phyloP scores from a whole-genome alignment of 2,888 invertebrate species.

The Allolobophora icterica region DNA sequence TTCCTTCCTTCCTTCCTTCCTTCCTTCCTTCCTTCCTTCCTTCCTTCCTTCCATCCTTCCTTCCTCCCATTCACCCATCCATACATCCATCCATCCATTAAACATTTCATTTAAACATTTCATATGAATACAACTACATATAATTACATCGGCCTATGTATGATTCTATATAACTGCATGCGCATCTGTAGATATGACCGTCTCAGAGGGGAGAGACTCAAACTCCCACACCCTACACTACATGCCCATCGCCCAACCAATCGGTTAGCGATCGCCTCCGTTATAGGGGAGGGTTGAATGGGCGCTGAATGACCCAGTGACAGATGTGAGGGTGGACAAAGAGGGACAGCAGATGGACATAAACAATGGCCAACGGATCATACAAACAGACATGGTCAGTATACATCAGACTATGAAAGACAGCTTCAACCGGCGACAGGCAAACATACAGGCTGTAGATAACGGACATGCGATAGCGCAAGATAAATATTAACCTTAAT shows the following conservation, averaged over 20 bases:
- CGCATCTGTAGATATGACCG: not conserved
- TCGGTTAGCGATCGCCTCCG: not conserved
- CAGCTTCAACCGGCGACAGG: not conserved
- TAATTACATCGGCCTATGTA: too few species aligned
- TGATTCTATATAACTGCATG: not conserved
- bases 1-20: too few species aligned
- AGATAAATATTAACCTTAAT: not conserved
- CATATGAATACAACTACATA: too few species aligned
- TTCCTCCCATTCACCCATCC: too few species aligned
- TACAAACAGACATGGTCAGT: not conserved
- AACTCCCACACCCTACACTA: not conserved
- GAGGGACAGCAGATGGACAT: not conserved
- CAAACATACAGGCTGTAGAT: not conserved
- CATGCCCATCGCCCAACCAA: not conserved
- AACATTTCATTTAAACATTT: too few species aligned
- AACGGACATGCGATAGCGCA: not conserved
- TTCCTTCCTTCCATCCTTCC: too few species aligned
- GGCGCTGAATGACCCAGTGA: not conserved
- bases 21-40: too few species aligned
- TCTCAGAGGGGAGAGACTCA: not conserved
- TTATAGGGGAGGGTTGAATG: not conserved
- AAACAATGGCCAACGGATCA: not conserved
- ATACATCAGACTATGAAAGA: not conserved
- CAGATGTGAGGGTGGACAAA: slow-evolving; percentile 17
- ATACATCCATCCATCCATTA: too few species aligned